Evolutionary conservation across 2,113 vertebrate species (phyloP).

Genomic region (Artemisiospiza belli): DNA sequence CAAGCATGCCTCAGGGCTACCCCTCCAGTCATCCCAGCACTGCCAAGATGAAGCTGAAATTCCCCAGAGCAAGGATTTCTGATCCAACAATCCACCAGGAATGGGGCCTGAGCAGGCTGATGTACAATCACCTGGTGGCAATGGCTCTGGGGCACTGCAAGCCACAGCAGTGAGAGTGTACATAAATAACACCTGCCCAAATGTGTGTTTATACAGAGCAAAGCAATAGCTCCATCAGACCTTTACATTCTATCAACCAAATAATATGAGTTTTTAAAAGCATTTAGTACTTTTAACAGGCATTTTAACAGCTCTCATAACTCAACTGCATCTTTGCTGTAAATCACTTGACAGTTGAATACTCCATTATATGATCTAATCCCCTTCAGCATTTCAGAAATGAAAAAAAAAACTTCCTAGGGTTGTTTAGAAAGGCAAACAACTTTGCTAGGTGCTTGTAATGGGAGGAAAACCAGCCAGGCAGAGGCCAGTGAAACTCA

Average conservation of each 20-base stretch:
- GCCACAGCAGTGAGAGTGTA: neutral
- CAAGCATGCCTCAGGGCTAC: accelerated
- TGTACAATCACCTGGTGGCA: neutral
- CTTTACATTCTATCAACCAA: constrained; percentile 45
- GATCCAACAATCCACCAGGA: neutral
- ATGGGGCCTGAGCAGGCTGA: neutral
- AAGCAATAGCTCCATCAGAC: constrained; percentile 39
- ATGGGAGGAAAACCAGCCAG: neutral
- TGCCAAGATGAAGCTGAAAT: neutral
- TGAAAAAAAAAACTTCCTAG: neutral
- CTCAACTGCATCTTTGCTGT: constrained; percentile 22
- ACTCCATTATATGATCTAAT: neutral
- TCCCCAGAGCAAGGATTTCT: neutral
- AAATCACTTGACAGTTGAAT: constrained; percentile 28
- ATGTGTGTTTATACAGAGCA: neutral
- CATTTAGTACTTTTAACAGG: constrained; percentile 42
- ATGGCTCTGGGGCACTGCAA: neutral
- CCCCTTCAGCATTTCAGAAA: neutral
- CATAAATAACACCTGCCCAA: constrained; percentile 3
- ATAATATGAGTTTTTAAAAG: constrained; percentile 58
- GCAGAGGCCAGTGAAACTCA: neutral
- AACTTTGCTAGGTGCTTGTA: neutral
- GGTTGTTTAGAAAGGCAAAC: neutral
- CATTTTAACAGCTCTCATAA: constrained; percentile 46
- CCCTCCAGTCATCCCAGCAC: neutral